Conservation (phyloP, 2,888 invertebrate species). For the Eilema depressum region DNA sequence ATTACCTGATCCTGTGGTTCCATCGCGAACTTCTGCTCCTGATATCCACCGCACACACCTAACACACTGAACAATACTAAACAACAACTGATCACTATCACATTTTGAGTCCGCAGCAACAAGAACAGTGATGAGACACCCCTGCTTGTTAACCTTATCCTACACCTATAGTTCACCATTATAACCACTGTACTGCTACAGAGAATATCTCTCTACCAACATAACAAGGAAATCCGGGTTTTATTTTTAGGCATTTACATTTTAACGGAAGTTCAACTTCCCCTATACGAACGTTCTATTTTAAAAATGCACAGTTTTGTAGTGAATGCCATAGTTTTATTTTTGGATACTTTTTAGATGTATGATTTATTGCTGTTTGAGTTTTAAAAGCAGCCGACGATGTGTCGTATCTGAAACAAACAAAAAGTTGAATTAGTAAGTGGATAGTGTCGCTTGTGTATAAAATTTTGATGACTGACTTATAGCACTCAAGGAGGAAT, state of each 20-base stretch:
- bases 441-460: constrained; percentile 36
- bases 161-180: constrained; percentile 68
- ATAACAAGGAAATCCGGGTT: constrained; percentile 71
- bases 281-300: constrained; percentile 67
- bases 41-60: constrained; percentile 73
- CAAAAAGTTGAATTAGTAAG: constrained; percentile 29
- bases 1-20: constrained; percentile 93
- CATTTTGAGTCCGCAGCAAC: constrained; percentile 73
- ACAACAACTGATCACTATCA: constrained; percentile 50
- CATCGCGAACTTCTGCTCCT: constrained; percentile 95
- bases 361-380: constrained; percentile 57
- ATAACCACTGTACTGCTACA: constrained; percentile 52
- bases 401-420: constrained; percentile 71
- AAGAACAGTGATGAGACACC: constrained; percentile 76
- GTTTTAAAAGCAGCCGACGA: constrained; percentile 48
- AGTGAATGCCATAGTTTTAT: constrained; percentile 74
- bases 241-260: constrained; percentile 74
- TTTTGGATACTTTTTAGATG: constrained; percentile 58
- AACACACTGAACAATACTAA: constrained; percentile 63
- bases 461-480: constrained; percentile 23
- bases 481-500: not conserved
- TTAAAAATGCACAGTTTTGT: constrained; percentile 53
- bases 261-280: constrained; percentile 72
- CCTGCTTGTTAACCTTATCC: constrained; percentile 71
- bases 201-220: constrained; percentile 54